Conservation (phyloP, 2,113 vertebrate genomes). For the Salvelinus alpinus region DNA sequence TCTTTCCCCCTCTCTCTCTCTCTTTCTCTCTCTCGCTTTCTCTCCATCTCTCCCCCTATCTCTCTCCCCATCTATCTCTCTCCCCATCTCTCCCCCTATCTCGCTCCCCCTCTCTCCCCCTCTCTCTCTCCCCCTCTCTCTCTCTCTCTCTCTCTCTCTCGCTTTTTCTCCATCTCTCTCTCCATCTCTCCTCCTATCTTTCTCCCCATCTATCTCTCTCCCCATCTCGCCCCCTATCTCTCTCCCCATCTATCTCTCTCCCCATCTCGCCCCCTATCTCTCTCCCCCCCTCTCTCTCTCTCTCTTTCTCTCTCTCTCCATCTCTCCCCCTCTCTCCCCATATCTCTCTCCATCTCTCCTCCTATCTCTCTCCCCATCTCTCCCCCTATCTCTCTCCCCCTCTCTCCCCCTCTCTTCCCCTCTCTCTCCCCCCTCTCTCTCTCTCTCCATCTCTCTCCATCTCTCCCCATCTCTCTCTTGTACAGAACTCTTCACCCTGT, state of each 20-base stretch:
- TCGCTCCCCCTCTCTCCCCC: constrained; percentile 14
- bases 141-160: too few species aligned
- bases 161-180: background rate
- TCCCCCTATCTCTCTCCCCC: constrained; percentile 1
- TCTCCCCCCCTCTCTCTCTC: too few species aligned
- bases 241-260: background rate
- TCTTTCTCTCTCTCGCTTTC: background rate
- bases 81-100: background rate
- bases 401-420: background rate
- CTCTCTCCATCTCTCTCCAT: background rate
- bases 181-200: background rate
- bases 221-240: constrained; percentile 13
- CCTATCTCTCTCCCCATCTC: background rate
- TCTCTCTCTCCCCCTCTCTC: background rate
- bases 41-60: background rate
- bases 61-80: background rate
- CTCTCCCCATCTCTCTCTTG: background rate
- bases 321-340: accelerated
- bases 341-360: too few species aligned
- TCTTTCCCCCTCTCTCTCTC: too few species aligned
- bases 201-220: background rate
- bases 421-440: background rate
- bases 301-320: too few species aligned
- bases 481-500: constrained; percentile 56
- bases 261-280: too few species aligned